phyloP scores from a whole-genome alignment of 2,797 vertebrate genomes.

The Chiroxiphia lanceolata region DNA sequence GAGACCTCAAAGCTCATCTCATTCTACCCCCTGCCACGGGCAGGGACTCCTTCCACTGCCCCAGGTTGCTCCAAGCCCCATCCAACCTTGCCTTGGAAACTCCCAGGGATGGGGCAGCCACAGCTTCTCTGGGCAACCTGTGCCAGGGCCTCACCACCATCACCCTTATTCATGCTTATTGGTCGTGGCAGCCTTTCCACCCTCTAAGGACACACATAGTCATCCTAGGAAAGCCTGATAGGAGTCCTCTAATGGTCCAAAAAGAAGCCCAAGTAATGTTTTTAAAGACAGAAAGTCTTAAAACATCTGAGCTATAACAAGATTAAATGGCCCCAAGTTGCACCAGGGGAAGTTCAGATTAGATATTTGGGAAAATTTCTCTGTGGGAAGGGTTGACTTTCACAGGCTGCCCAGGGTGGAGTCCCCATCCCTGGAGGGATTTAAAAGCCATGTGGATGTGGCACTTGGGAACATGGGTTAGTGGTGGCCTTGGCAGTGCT shows the following conservation, averaged over 20 bases:
- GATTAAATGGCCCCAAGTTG: not conserved
- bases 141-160: not conserved
- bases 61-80: accelerated
- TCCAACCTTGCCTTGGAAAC: not conserved
- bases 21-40: not conserved
- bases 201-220: not conserved
- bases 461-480: accelerated
- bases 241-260: not conserved
- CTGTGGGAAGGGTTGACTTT: not conserved
- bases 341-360: not conserved
- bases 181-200: not conserved
- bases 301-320: accelerated
- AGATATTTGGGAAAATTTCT: not conserved
- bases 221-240: not conserved
- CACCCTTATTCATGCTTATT: not conserved
- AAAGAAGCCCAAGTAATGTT: not conserved
- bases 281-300: not conserved
- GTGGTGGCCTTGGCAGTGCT: not conserved
- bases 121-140: not conserved
- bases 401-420: not conserved
- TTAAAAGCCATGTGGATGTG: accelerated
- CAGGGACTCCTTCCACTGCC: not conserved
- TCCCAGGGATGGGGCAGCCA: not conserved
- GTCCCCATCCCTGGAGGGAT: not conserved
- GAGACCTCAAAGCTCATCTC: not conserved